These are phyloP conservation scores for Podiceps cristatus DNA, from an alignment of 2,113 vertebrate genomes.

Conservation along the genomic window DNA sequence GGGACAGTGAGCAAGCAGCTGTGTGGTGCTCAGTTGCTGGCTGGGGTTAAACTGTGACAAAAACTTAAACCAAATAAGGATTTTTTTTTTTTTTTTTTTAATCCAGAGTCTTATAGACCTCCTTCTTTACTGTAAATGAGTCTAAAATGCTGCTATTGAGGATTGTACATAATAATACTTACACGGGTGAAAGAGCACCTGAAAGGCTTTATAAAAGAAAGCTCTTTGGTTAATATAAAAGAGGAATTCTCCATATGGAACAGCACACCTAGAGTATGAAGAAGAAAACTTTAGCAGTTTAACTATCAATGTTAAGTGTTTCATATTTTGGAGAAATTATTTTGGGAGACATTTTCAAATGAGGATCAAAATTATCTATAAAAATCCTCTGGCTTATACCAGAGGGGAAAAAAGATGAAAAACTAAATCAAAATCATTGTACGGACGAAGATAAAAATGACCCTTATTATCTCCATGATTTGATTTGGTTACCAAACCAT, in stretches of 20 bases:
- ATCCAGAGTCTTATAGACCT: not conserved
- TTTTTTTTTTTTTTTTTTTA: not conserved
- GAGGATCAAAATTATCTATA: not conserved
- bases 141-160: not conserved
- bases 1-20: too few species aligned
- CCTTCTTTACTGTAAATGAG: not conserved
- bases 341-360: not conserved
- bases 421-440: not conserved
- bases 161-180: not conserved
- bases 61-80: not conserved
- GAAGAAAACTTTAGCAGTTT: not conserved
- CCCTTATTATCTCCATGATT: not conserved
- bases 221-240: not conserved
- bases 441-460: not conserved
- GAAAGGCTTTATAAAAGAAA: not conserved
- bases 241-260: not conserved
- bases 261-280: not conserved
- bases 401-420: not conserved
- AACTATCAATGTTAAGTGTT: not conserved
- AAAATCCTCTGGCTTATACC: not conserved
- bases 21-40: too few species aligned
- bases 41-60: too few species aligned
- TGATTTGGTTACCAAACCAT: not conserved
- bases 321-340: not conserved
- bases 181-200: not conserved